phyloP scores from a whole-genome alignment of 2,113 vertebrate species.

The Atlantisia rogersi region DNA sequence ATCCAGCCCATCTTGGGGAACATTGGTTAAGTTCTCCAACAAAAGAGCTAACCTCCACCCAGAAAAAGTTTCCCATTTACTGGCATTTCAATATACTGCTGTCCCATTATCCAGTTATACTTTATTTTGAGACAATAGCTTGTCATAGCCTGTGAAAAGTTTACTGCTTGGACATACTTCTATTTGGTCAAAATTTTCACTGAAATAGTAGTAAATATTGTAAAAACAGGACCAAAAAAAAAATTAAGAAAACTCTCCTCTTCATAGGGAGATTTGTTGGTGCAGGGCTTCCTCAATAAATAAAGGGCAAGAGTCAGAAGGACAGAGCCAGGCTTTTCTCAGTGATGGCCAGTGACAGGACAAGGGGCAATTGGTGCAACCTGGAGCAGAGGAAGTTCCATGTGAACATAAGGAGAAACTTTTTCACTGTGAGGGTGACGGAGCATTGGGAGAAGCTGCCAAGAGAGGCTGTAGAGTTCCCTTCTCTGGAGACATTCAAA shows the following conservation, averaged over 20 bases:
- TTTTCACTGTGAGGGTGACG: too few relatives aligned
- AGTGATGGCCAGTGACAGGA: too few relatives aligned
- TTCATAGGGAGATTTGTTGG: neutral
- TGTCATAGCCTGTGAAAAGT: neutral
- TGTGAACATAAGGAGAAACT: too few relatives aligned
- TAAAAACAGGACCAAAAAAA: neutral
- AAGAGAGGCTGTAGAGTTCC: too few relatives aligned
- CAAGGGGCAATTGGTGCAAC: too few relatives aligned
- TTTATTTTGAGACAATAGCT: neutral
- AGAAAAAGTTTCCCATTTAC: neutral
- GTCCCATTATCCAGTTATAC: neutral
- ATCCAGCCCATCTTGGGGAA: neutral
- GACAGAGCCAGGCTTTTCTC: too few relatives aligned
- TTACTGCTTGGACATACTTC: neutral
- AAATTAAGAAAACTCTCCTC: neutral
- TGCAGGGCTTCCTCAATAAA: neutral
- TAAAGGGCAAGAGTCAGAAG: too few relatives aligned
- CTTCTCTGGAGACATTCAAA: too few relatives aligned
- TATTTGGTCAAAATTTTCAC: neutral
- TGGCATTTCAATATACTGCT: neutral
- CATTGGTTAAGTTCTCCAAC: neutral
- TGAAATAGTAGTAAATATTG: neutral
- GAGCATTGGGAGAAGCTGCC: too few relatives aligned
- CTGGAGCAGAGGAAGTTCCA: too few relatives aligned
- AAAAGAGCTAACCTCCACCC: neutral